A percentile compares a stretch with the other conserved stretches of the same genome.
Evolutionary conservation across 2,888 invertebrate genomes (phyloP).

Genomic region (Caenorhabditis sinica): DNA sequence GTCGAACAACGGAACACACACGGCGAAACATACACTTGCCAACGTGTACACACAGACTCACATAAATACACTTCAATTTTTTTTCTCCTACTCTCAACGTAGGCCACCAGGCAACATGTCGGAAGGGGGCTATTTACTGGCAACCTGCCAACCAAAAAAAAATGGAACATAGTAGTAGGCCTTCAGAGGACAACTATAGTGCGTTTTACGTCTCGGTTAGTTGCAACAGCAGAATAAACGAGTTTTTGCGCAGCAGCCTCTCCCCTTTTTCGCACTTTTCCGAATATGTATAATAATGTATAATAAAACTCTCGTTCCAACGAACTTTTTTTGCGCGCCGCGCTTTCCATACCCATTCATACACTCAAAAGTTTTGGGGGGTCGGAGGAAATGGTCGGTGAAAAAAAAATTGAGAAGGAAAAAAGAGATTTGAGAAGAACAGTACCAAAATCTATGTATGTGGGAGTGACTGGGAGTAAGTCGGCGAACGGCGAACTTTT

Average conservation of each 20-base stretch:
- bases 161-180: constrained; percentile 46
- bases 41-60: constrained; percentile 28
- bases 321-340: constrained; percentile 34
- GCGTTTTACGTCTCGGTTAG: constrained; percentile 35
- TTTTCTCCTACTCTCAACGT: constrained; percentile 22
- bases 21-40: constrained; percentile 41
- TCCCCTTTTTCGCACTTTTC: constrained; percentile 46
- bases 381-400: neutral
- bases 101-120: constrained; percentile 24
- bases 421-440: constrained; percentile 30
- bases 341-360: neutral
- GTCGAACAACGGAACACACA: constrained; percentile 66
- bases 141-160: constrained; percentile 43
- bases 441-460: constrained; percentile 17
- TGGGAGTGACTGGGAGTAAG: constrained; percentile 30
- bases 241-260: constrained; percentile 53
- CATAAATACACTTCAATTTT: constrained; percentile 55
- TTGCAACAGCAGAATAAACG: constrained; percentile 56
- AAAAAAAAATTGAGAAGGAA: constrained; percentile 20
- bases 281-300: constrained; percentile 62
- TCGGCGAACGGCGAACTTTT: constrained; percentile 63
- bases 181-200: constrained; percentile 54
- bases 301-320: constrained; percentile 60
- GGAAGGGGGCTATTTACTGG: constrained; percentile 44
- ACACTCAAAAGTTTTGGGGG: constrained; percentile 19